Conservation (phyloP, 2,797 vertebrate genomes). For the Emydoidea blandingii region DNA sequence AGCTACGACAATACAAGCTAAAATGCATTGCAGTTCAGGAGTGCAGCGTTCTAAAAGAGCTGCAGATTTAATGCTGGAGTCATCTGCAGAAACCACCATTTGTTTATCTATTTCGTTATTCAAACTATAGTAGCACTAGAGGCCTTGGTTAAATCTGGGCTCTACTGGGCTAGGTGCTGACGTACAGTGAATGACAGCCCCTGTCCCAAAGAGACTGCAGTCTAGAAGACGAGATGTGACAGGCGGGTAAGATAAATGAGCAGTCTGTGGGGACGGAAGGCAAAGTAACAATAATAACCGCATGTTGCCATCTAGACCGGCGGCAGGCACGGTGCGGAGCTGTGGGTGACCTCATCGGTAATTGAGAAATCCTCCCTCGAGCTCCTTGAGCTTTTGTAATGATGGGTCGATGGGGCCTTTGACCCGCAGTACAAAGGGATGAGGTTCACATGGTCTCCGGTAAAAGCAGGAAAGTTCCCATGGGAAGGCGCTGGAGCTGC, state of each 20-base stretch:
- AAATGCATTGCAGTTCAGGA: background rate
- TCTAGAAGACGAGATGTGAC: background rate
- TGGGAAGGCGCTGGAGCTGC: too few relatives aligned
- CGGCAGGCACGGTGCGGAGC: too few relatives aligned
- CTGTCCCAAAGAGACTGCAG: background rate
- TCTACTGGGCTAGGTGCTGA: background rate
- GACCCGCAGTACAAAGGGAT: too few relatives aligned
- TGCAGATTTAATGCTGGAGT: background rate
- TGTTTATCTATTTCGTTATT: background rate
- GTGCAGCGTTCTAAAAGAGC: background rate
- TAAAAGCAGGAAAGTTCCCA: too few relatives aligned
- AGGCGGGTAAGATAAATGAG: background rate
- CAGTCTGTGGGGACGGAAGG: background rate
- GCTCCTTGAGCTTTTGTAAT: too few relatives aligned
- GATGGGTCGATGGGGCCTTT: too few relatives aligned
- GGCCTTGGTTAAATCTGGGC: background rate
- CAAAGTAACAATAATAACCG: background rate
- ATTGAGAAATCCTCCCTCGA: too few relatives aligned
- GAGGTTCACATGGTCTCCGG: too few relatives aligned
- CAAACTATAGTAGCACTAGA: background rate
- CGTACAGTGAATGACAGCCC: background rate
- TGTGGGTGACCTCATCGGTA: too few relatives aligned
- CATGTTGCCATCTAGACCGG: too few relatives aligned
- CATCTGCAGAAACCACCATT: too few relatives aligned
- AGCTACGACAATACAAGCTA: background rate